Conservation (phyloP, 2,113 vertebrate species). For the crab-eating macaque (Macaca fascicularis) region DNA sequence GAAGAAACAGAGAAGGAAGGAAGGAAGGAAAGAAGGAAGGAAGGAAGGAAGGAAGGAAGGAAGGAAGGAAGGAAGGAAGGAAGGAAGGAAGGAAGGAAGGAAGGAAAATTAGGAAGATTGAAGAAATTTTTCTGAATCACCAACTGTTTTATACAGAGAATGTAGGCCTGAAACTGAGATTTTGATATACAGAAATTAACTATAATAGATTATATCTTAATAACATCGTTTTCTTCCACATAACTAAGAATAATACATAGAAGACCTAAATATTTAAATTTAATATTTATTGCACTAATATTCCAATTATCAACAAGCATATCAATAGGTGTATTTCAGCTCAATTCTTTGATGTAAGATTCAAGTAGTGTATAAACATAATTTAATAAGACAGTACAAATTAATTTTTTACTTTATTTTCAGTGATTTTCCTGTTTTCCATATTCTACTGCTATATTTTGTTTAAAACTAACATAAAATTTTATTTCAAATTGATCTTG, state of each 20-base stretch:
- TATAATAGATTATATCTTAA: background rate
- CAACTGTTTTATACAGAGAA: background rate
- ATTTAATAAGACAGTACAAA: background rate
- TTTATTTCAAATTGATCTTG: constrained; percentile 65
- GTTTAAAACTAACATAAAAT: background rate
- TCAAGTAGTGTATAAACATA: background rate
- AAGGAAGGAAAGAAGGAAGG: no score
- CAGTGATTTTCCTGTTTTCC: background rate
- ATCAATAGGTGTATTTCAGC: background rate
- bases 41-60: no score
- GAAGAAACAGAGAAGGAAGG: no score
- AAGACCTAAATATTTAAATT: background rate
- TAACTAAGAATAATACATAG: background rate
- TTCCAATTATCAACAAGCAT: background rate
- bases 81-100: no score
- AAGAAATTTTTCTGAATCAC: background rate
- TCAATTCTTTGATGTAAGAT: background rate
- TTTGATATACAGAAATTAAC: background rate
- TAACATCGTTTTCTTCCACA: background rate
- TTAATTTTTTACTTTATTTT: background rate
- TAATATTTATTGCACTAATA: background rate
- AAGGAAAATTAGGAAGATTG: background rate
- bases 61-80: no score
- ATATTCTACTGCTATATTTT: background rate
- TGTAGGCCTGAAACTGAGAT: background rate